Conservation (phyloP, 2,888 invertebrate genomes). For the Nomada flava region DNA sequence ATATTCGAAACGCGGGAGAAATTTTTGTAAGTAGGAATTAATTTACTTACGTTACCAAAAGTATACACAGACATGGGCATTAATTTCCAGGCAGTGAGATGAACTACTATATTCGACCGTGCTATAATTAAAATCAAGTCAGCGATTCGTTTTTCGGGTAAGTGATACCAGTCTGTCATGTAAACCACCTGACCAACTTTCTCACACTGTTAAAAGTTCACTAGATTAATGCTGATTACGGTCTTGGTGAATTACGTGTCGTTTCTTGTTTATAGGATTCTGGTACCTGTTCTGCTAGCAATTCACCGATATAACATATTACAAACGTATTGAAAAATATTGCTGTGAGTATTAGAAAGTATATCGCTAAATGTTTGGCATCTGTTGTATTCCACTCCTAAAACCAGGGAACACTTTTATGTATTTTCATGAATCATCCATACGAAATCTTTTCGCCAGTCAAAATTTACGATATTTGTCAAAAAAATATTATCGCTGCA, state of each 20-base stretch:
- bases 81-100: slow-evolving; percentile 77
- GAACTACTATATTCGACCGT: slow-evolving; percentile 70
- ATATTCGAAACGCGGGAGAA: neutral
- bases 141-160: slow-evolving; percentile 56
- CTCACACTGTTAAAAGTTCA: slow-evolving; percentile 39
- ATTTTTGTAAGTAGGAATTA: neutral
- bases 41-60: slow-evolving; percentile 67
- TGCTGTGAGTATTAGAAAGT: slow-evolving; percentile 41
- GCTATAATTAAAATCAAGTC: slow-evolving; percentile 70
- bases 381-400: slow-evolving; percentile 48
- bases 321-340: slow-evolving; percentile 62
- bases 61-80: slow-evolving; percentile 71
- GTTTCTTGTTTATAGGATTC: no score
- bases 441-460: no score
- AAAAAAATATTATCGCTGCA: no score
- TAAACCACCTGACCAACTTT: slow-evolving; percentile 61
- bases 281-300: slow-evolving; percentile 58
- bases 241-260: no score
- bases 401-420: slow-evolving; percentile 21
- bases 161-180: slow-evolving; percentile 69
- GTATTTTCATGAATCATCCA: no score
- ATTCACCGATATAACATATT: slow-evolving; percentile 60
- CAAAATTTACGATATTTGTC: no score
- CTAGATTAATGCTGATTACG: no score
- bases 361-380: slow-evolving; percentile 28